Evolutionary conservation across 2,113 vertebrate species (phyloP).

Genomic region (Psittacara wagleri): DNA sequence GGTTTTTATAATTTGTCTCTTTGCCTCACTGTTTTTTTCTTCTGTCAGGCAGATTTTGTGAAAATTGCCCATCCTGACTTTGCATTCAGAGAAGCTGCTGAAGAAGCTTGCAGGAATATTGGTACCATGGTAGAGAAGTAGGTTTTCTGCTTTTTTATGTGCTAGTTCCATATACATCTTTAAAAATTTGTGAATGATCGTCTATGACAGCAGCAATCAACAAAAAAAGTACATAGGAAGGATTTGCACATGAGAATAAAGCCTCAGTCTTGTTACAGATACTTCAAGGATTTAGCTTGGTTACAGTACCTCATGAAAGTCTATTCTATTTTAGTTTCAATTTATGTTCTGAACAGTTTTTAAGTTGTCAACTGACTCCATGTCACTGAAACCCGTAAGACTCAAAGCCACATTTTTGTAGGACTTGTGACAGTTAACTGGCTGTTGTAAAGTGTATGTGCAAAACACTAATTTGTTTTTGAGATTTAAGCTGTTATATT

Average conservation of each 20-base stretch:
- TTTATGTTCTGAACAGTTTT: background rate
- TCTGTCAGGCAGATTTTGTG: constrained; percentile 91
- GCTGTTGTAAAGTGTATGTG: background rate
- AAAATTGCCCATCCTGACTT: constrained; percentile 93
- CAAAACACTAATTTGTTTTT: background rate
- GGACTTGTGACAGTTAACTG: background rate
- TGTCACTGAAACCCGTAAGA: background rate
- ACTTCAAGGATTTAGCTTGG: background rate
- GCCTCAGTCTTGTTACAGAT: background rate
- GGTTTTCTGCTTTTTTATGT: background rate
- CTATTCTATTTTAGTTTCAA: background rate
- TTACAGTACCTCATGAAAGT: background rate
- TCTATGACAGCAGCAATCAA: background rate
- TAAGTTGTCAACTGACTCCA: background rate
- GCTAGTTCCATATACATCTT: background rate
- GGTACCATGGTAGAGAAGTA: constrained; percentile 95
- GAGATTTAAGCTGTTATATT: background rate
- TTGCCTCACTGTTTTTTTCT: background rate
- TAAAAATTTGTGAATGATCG: background rate
- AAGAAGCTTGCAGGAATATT: constrained; percentile 89
- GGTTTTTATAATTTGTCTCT: background rate
- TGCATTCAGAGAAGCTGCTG: constrained; percentile 89
- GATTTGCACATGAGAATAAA: background rate
- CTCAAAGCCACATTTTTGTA: background rate
- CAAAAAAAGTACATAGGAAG: background rate